Percentiles rank a stretch among this genome's conserved stretches.
Evolutionary conservation across 1,140 invertebrate genomes (phyloP).

Genomic region (Drosophila ercepeae): DNA sequence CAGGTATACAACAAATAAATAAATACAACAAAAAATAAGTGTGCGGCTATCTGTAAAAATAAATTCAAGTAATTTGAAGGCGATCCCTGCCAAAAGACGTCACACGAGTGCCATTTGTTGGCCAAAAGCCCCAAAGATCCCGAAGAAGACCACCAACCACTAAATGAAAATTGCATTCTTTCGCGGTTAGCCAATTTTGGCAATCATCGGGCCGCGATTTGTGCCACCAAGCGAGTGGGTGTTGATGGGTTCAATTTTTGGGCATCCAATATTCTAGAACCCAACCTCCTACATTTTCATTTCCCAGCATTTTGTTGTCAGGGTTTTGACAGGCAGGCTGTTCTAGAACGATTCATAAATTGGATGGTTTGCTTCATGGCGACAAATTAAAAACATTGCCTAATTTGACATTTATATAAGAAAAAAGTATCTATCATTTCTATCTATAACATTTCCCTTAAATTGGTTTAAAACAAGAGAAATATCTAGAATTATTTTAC

Average conservation of each 20-base stretch:
- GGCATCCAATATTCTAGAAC: background rate
- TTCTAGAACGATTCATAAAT: conserved; percentile 27
- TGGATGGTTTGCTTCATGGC: conserved; percentile 5
- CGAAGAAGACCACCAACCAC: background rate
- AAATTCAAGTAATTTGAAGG: conserved; percentile 23
- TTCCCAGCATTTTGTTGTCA: conserved; percentile 49
- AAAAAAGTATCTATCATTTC: too few species aligned
- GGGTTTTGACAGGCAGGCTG: conserved; percentile 40
- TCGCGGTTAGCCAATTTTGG: conserved; percentile 40
- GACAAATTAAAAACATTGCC: conserved; percentile 46
- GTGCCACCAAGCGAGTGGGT: conserved; percentile 44
- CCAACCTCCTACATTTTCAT: background rate
- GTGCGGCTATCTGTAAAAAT: conserved; percentile 30
- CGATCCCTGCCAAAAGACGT: conserved; percentile 37
- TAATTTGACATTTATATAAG: conserved; percentile 39
- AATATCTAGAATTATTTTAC: too few species aligned
- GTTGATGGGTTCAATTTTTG: conserved; percentile 39
- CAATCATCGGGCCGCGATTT: conserved; percentile 19
- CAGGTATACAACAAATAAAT: conserved; percentile 17
- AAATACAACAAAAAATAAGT: conserved; percentile 1
- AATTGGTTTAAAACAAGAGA: too few species aligned
- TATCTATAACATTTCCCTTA: too few species aligned
- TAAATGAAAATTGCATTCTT: conserved; percentile 55
- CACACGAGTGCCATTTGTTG: conserved; percentile 38
- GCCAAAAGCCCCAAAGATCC: conserved; percentile 21